Conservation (phyloP, 1,140 invertebrate genomes). For the Aradophagus sp. region DNA sequence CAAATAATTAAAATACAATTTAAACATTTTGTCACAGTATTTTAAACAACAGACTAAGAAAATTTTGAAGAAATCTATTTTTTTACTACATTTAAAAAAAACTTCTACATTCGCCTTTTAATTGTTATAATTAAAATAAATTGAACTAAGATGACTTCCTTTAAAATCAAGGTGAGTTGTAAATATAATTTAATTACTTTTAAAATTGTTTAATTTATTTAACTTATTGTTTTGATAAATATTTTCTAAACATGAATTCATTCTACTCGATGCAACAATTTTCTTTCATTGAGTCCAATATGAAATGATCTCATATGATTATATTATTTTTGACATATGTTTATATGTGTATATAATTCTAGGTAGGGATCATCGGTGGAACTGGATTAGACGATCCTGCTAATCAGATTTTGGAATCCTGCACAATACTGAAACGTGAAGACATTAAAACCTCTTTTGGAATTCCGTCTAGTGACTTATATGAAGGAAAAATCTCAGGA, state of each 20-base stretch:
- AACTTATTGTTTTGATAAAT: background rate
- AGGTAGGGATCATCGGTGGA: constrained; percentile 97
- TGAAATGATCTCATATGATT: background rate
- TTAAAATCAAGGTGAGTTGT: too few relatives aligned
- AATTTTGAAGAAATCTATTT: too few relatives aligned
- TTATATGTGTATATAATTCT: constrained; percentile 12
- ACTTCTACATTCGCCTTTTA: too few relatives aligned
- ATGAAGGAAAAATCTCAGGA: constrained; percentile 85
- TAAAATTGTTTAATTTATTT: too few relatives aligned
- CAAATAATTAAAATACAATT: too few relatives aligned
- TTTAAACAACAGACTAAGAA: too few relatives aligned
- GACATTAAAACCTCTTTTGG: constrained; percentile 86
- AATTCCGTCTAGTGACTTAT: constrained; percentile 83
- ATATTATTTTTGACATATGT: background rate
- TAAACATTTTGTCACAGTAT: too few relatives aligned
- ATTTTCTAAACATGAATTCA: background rate
- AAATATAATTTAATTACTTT: too few relatives aligned
- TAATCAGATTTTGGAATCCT: constrained; percentile 82
- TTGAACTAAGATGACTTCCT: too few relatives aligned
- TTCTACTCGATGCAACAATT: background rate
- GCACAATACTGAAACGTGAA: constrained; percentile 72
- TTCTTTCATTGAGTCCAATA: background rate
- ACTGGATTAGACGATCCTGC: constrained; percentile 90
- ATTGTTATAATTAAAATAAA: too few relatives aligned
- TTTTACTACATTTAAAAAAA: too few relatives aligned